Evolutionary conservation across 2,888 invertebrate genomes (phyloP).

Genomic region (Drosophila borealis): DNA sequence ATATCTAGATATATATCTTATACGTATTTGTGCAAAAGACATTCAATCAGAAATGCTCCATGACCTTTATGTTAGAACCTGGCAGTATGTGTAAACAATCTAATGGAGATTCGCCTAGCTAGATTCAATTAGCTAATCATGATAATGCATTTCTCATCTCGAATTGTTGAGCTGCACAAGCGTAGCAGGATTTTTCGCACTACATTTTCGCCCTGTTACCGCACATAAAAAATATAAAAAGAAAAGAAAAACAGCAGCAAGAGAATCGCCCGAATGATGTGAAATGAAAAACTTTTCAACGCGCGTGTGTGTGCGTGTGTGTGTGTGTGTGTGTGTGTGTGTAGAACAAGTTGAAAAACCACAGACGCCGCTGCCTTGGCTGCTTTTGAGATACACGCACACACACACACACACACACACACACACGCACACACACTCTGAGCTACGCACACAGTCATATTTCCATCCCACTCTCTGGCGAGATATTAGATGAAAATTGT

Average conservation of each 20-base stretch:
- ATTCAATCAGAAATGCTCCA: conserved; percentile 1
- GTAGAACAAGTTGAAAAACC: conserved; percentile 53
- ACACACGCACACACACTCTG: conserved; percentile 1
- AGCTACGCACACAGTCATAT: conserved; percentile 55
- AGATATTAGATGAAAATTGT: conserved; percentile 70
- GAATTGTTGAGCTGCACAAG: conserved; percentile 24
- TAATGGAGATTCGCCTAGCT: conserved; percentile 19
- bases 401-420: conserved; percentile 29
- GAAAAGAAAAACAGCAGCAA: conserved; percentile 1
- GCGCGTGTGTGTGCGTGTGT: conserved; percentile 10
- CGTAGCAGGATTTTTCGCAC: conserved; percentile 51
- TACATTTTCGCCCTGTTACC: conserved; percentile 58
- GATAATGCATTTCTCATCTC: conserved; percentile 35
- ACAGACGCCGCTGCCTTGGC: conserved; percentile 55
- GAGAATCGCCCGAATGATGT: conserved; percentile 32
- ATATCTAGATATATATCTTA: neutral
- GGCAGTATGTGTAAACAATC: conserved; percentile 47
- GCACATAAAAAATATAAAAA: conserved; percentile 42
- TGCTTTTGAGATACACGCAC: conserved; percentile 25
- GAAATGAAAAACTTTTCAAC: conserved; percentile 53
- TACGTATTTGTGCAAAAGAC: neutral
- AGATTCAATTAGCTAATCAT: conserved; percentile 61
- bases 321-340: conserved; percentile 25
- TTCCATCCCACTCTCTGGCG: conserved; percentile 77
- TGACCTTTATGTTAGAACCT: conserved; percentile 17